These are phyloP conservation scores for Ganaspis sp. DNA, from an alignment of 1,140 invertebrate species.

Conservation along the genomic window DNA sequence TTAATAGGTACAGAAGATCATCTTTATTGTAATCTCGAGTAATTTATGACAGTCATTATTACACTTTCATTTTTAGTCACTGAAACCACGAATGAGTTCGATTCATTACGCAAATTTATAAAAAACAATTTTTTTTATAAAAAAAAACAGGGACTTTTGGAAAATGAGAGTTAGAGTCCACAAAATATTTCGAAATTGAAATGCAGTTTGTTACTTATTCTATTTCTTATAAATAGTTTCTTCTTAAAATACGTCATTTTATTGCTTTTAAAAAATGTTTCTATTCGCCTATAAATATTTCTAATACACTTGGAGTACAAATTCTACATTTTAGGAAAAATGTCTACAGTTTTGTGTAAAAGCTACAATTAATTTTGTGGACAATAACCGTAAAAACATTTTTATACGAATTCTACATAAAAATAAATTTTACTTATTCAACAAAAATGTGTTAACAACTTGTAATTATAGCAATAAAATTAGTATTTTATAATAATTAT, in stretches of 20 bases:
- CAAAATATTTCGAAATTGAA: conserved; percentile 2
- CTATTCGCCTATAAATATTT: conserved; percentile 1
- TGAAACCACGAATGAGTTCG: background rate
- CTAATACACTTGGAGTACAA: background rate
- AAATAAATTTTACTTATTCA: too few relatives aligned
- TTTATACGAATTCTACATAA: too few relatives aligned
- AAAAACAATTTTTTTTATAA: background rate
- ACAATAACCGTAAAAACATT: background rate
- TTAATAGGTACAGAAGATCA: background rate
- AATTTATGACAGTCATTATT: background rate
- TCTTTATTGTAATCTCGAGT: background rate
- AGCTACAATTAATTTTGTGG: background rate
- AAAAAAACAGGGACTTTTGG: background rate
- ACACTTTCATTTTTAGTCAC: background rate
- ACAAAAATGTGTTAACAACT: too few relatives aligned
- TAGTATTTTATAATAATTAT: too few relatives aligned
- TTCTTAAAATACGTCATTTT: conserved; percentile 7
- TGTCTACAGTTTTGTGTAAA: background rate
- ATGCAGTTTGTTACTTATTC: background rate
- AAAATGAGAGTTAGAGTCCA: background rate
- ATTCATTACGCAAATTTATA: background rate
- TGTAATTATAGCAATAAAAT: too few relatives aligned
- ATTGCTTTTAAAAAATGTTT: background rate
- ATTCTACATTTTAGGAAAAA: background rate
- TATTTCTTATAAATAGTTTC: conserved; percentile 9